Evolutionary conservation across 1,140 invertebrate species (phyloP).

Genomic region (Periplaneta americana): DNA sequence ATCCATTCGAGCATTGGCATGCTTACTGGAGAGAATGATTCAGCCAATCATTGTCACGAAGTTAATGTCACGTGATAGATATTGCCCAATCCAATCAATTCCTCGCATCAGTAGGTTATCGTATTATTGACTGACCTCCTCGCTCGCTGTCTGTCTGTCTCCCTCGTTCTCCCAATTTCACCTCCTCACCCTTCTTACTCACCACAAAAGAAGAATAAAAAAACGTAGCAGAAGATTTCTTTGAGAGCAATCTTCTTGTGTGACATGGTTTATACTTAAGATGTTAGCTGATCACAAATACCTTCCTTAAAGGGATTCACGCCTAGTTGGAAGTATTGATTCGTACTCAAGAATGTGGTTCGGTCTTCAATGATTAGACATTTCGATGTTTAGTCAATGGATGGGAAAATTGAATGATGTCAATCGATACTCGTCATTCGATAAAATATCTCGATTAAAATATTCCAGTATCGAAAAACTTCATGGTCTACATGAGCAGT

Average conservation of each 20-base stretch:
- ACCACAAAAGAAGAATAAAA: not conserved
- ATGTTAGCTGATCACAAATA: not conserved
- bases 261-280: not conserved
- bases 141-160: no score
- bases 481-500: no score
- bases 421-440: not conserved
- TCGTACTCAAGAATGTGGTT: not conserved
- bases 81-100: not conserved
- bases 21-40: not conserved
- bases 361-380: not conserved
- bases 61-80: not conserved
- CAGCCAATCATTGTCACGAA: not conserved
- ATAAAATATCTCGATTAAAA: not conserved
- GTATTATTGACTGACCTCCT: not conserved
- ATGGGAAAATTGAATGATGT: not conserved
- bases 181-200: not conserved
- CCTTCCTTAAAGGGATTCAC: not conserved
- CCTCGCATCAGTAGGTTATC: not conserved
- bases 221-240: not conserved
- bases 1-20: not conserved
- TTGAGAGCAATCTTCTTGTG: not conserved
- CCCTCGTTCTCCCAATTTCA: not conserved
- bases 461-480: no score
- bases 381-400: not conserved
- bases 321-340: not conserved